A percentile compares a stretch with the other conserved stretches of the same genome.
These are phyloP conservation scores for Anguilla rostrata DNA, from an alignment of 2,113 vertebrate species.

Conservation along the genomic window DNA sequence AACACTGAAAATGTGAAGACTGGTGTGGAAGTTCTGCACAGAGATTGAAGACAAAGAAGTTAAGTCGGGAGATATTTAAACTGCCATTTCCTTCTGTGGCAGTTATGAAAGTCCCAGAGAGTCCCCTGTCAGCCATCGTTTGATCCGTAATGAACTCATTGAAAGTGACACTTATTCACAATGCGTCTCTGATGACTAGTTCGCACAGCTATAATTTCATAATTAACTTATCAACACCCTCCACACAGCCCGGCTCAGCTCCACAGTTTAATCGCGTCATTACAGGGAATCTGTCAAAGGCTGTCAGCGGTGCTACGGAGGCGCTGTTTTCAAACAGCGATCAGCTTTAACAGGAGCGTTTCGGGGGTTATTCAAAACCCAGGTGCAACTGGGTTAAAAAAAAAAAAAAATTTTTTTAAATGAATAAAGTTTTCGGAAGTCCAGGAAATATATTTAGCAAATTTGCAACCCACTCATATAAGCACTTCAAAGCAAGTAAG, in stretches of 20 bases:
- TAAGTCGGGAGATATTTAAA: not conserved
- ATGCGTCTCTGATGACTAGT: not conserved
- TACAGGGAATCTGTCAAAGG: not conserved
- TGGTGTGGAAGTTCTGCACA: not conserved
- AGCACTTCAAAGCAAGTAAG: not conserved
- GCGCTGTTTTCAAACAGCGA: not conserved
- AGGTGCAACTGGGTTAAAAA: not conserved
- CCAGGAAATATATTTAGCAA: no score
- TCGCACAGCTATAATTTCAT: not conserved
- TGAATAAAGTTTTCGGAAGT: not conserved
- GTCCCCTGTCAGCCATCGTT: not conserved
- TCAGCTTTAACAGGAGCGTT: not conserved
- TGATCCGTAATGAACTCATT: not conserved
- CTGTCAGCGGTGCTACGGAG: not conserved
- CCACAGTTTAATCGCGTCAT: not conserved
- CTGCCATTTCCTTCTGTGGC: not conserved
- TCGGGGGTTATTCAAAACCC: not conserved
- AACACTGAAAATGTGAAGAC: conserved; percentile 11
- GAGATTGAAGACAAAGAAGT: no score
- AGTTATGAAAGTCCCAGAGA: not conserved
- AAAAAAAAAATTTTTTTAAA: not conserved
- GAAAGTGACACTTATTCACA: not conserved
- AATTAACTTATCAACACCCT: not conserved
- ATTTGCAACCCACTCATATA: not conserved
- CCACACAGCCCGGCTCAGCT: not conserved